Conservation (phyloP, 1,140 invertebrate genomes). For the Calosoma granatense region DNA sequence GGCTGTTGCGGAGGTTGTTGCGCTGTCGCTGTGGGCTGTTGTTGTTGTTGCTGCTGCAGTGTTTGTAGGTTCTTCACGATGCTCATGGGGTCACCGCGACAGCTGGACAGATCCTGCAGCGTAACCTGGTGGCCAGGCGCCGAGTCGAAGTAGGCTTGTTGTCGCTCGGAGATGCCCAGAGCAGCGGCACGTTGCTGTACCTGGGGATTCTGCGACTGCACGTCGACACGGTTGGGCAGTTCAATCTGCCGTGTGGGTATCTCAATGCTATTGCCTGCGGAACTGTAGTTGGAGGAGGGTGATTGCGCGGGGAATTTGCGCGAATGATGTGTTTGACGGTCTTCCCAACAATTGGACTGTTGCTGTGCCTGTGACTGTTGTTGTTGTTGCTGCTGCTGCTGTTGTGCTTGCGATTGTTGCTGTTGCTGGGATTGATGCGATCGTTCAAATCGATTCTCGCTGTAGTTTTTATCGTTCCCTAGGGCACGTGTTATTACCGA, state of each 20-base stretch:
- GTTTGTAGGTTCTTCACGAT: conserved; percentile 61
- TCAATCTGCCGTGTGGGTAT: conserved; percentile 18
- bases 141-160: conserved; percentile 46
- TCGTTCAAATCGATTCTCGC: conserved; percentile 51
- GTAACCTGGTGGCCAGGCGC: conserved; percentile 40
- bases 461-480: conserved; percentile 47
- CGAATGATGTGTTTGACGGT: conserved; percentile 24
- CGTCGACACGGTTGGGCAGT: conserved; percentile 14
- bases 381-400: conserved; percentile 30
- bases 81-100: conserved; percentile 61
- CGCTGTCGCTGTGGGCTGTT: conserved; percentile 23
- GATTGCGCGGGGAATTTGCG: conserved; percentile 4
- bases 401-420: conserved; percentile 31
- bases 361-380: conserved; percentile 34
- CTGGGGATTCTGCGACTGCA: conserved; percentile 13
- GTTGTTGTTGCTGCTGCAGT: conserved; percentile 40
- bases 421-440: conserved; percentile 37
- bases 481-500: conserved; percentile 61
- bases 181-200: conserved; percentile 14
- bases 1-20: conserved; percentile 15
- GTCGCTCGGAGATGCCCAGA: conserved; percentile 22
- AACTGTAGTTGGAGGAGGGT: conserved; percentile 9
- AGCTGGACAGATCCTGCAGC: conserved; percentile 57
- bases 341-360: conserved; percentile 39
- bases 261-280: conserved; percentile 17